Evolutionary conservation across 2,888 invertebrate genomes (phyloP).

Genomic region (Synanthedon tipuliformis): DNA sequence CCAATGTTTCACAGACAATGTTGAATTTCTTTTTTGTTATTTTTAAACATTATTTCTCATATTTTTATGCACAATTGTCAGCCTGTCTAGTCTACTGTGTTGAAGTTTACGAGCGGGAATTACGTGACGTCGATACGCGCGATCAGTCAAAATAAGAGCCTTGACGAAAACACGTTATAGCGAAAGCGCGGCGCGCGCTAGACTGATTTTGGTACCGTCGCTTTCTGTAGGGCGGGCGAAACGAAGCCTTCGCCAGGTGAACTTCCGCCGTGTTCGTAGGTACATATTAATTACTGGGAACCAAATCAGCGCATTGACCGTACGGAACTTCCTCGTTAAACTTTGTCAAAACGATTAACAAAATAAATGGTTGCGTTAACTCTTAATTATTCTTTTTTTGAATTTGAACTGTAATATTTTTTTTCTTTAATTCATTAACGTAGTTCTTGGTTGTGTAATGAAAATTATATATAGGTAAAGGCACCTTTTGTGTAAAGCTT

Average conservation of each 20-base stretch:
- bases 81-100: neutral
- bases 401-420: conserved; percentile 10
- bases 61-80: neutral
- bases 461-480: too few relatives aligned
- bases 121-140: conserved; percentile 5
- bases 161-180: conserved; percentile 9
- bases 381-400: conserved; percentile 11
- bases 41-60: neutral
- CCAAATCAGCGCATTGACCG: conserved; percentile 56
- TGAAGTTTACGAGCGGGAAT: conserved; percentile 19
- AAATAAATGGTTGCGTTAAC: conserved; percentile 24
- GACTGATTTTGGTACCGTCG: conserved; percentile 27
- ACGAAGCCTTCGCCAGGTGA: conserved; percentile 37
- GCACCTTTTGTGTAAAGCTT: too few relatives aligned
- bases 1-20: conserved; percentile 12
- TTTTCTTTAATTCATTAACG: neutral
- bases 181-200: conserved; percentile 34
- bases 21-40: neutral
- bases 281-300: conserved; percentile 48
- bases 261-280: conserved; percentile 3
- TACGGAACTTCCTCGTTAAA: conserved; percentile 33
- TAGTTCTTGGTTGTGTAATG: too few relatives aligned
- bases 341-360: conserved; percentile 34
- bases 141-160: neutral
- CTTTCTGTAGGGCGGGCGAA: conserved; percentile 12